Percentiles rank a stretch among this genome's conserved stretches.
These are phyloP conservation scores for Zenarchopterus dispar DNA, from an alignment of 2,797 vertebrate species.

Conservation along the genomic window DNA sequence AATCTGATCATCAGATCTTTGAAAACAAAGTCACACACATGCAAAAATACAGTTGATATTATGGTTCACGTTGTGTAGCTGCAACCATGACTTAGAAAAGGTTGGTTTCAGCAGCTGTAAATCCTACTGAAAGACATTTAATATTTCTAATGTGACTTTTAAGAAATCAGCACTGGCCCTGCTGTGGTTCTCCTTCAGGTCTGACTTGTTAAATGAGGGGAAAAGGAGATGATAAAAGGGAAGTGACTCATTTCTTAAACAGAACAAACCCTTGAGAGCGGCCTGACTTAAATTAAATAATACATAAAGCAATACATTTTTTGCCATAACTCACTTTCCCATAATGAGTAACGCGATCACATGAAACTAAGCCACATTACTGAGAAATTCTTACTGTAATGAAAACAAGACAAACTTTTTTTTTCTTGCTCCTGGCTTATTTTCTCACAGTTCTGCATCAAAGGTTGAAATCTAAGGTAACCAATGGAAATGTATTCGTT, in stretches of 20 bases:
- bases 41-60: no score
- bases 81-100: no score
- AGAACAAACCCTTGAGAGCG: background rate
- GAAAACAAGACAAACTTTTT: background rate
- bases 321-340: background rate
- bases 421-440: background rate
- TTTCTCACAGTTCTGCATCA: conserved; percentile 58
- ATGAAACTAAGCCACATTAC: conserved; percentile 4
- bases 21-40: no score
- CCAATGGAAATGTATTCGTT: conserved; percentile 46
- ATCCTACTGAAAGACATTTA: no score
- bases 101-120: no score
- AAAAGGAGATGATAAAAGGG: conserved; percentile 5
- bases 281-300: conserved; percentile 3
- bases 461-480: conserved; percentile 58
- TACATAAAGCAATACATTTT: background rate
- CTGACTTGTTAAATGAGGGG: background rate
- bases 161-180: background rate
- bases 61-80: no score
- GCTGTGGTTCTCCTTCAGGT: background rate
- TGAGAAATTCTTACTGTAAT: conserved; percentile 2
- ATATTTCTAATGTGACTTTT: background rate
- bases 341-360: background rate
- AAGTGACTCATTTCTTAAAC: conserved; percentile 3
- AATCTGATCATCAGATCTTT: no score